Evolutionary conservation across 2,888 invertebrate genomes (phyloP), one percentile per base, ranked within the genome.

Genomic region (Odontocerum albicorne): DNA sequence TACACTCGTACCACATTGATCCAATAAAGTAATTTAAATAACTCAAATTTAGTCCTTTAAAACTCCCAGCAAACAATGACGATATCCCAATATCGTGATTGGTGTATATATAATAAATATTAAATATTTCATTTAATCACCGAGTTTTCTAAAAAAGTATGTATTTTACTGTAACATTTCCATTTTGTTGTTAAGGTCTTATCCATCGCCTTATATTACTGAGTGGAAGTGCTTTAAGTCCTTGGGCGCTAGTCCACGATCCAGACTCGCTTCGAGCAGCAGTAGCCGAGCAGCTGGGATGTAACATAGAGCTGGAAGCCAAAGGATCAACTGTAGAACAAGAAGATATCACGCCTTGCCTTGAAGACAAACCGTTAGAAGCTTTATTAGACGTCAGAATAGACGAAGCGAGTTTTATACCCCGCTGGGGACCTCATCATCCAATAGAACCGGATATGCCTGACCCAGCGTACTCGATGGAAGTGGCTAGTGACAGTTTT

Each of bases 191-290:
- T 44, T 7, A 71, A 90, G 90, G 88, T 60, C 74, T 91, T 52
- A 84, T 89, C 67, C 83, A 85, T 39, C 82, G 90, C 39, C 86
- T 86, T 55, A 79, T 89, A 45, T 75, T 91, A 62, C 78, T 90
- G 63, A 89, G 90, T 64, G 91, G 92, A 1, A 87, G 90, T 1
- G 88, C 89, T 15, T 73, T 90, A 43, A 86, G 87, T 66, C 87
- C 90, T 4, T 87, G 88, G 77, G 88, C 90, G 32, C 75, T 88
- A 55, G 81, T 87, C 19, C 86, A 86, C 46, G 86, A 87, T 68
- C 83, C 89, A 0, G 82, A 85, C 61, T 76, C 81, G 44, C 70
- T 86, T 16, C 74, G 87, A 21, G 72, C 77, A n/a, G 79, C 79
- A 65, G 75, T 84, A 1, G 83, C 82, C 27, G 77, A 81, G 60